Percentiles rank a stretch among this genome's conserved stretches.
Evolutionary conservation across 2,113 vertebrate species (phyloP).

Genomic region (Puntigrus tetrazona): DNA sequence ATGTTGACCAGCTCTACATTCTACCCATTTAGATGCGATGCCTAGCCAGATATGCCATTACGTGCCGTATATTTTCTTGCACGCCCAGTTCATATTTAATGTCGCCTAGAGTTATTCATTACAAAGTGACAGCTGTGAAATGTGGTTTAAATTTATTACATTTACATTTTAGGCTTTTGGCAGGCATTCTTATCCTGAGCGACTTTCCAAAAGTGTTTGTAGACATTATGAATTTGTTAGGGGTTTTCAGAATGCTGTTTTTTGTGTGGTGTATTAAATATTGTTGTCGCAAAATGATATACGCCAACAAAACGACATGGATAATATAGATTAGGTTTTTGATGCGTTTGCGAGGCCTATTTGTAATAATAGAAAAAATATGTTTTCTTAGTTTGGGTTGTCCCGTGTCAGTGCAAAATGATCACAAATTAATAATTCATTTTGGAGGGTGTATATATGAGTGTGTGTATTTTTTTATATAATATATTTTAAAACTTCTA

Average conservation of each 20-base stretch:
- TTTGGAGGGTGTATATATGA: no score
- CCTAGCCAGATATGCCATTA: neutral
- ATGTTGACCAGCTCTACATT: neutral
- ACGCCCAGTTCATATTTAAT: neutral
- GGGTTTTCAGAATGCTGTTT: neutral
- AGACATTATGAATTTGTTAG: neutral
- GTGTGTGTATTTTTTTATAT: no score
- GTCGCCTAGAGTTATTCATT: conserved; percentile 16
- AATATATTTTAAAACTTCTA: no score
- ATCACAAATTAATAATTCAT: no score
- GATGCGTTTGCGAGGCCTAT: neutral
- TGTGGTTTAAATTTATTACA: conserved; percentile 16
- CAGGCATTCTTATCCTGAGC: neutral
- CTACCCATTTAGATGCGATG: neutral
- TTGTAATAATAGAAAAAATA: neutral
- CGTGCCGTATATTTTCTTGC: neutral
- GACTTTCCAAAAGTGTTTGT: conserved; percentile 15
- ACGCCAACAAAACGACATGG: neutral
- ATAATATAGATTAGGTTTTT: neutral
- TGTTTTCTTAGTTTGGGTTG: no score
- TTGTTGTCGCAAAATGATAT: neutral
- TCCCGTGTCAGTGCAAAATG: no score
- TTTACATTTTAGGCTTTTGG: neutral
- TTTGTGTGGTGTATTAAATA: neutral
- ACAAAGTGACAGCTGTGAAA: neutral